Evolutionary conservation across 2,113 vertebrate species (phyloP).

Genomic region (Beaufortia kweichowensis): DNA sequence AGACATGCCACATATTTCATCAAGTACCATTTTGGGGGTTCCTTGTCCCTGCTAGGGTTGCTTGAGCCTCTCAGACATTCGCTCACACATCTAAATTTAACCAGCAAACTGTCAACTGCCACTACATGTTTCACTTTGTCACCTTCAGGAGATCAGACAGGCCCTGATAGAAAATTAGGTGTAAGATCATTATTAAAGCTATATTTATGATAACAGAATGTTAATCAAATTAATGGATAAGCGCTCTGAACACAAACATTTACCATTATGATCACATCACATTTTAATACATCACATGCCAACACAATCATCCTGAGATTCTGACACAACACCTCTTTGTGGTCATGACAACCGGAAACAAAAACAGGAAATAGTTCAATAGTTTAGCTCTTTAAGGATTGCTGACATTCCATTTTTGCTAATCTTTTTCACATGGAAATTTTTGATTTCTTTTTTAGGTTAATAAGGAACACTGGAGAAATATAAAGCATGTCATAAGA

Average conservation of each 20-base stretch:
- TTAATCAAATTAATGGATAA: neutral
- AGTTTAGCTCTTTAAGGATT: slow-evolving; percentile 37
- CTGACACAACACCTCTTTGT: neutral
- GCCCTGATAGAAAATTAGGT: slow-evolving; percentile 28
- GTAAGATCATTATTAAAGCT: slow-evolving; percentile 19
- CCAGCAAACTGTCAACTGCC: slow-evolving; percentile 39
- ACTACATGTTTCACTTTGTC: slow-evolving; percentile 36
- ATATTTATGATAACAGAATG: slow-evolving; percentile 8
- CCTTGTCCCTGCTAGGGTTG: slow-evolving; percentile 32
- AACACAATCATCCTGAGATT: neutral
- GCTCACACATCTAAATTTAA: slow-evolving; percentile 53
- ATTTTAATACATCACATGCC: neutral
- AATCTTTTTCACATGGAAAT: slow-evolving; percentile 51
- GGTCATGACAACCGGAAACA: neutral
- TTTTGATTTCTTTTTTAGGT: slow-evolving; percentile 37
- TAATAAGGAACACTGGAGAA: slow-evolving; percentile 1
- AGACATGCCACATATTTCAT: slow-evolving; percentile 29
- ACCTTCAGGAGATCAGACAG: slow-evolving; percentile 29
- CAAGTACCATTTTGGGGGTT: slow-evolving; percentile 24
- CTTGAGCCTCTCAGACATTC: slow-evolving; percentile 39
- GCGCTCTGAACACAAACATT: neutral
- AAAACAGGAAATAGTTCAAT: slow-evolving; percentile 16
- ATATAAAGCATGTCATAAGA: slow-evolving; percentile 11
- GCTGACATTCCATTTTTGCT: slow-evolving; percentile 47
- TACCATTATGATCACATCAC: neutral